Conservation (phyloP, 2,888 invertebrate species). For the Megamerina dolium region DNA sequence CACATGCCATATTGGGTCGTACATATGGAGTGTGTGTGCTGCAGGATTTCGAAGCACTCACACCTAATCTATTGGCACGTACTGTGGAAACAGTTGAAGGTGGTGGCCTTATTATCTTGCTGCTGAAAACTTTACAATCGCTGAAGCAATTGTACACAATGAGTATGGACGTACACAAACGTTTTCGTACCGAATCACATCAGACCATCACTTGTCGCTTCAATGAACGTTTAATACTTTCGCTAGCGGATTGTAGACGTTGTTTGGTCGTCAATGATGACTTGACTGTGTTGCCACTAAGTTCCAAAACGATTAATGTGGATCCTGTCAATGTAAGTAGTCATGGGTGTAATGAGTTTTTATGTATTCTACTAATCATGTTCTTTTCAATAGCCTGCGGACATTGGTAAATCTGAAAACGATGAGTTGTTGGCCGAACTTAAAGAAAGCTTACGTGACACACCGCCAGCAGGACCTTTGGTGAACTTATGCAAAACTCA, state of each 20-base stretch:
- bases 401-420: constrained; percentile 45
- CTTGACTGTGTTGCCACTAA: constrained; percentile 84
- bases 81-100: constrained; percentile 98
- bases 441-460: constrained; percentile 78
- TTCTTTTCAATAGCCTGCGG: constrained; percentile 26
- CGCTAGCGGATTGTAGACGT: constrained; percentile 77
- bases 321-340: constrained; percentile 58
- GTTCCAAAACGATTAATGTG: constrained; percentile 79
- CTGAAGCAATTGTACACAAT: constrained; percentile 91
- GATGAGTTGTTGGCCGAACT: constrained; percentile 65
- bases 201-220: constrained; percentile 87
- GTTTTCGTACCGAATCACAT: constrained; percentile 88
- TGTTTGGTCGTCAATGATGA: constrained; percentile 94
- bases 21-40: constrained; percentile 94
- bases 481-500: constrained; percentile 85
- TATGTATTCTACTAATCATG: constrained; percentile 27
- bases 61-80: constrained; percentile 92
- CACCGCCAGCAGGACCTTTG: constrained; percentile 85
- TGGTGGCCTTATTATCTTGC: constrained; percentile 84
- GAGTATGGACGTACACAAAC: constrained; percentile 97
- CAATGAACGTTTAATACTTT: constrained; percentile 92
- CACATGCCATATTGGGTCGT: constrained; percentile 94
- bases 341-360: constrained; percentile 8
- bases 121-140: constrained; percentile 79
- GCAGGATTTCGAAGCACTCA: constrained; percentile 97